Conservation (phyloP, 1,140 invertebrate genomes). For the Diachasma alloeum region DNA sequence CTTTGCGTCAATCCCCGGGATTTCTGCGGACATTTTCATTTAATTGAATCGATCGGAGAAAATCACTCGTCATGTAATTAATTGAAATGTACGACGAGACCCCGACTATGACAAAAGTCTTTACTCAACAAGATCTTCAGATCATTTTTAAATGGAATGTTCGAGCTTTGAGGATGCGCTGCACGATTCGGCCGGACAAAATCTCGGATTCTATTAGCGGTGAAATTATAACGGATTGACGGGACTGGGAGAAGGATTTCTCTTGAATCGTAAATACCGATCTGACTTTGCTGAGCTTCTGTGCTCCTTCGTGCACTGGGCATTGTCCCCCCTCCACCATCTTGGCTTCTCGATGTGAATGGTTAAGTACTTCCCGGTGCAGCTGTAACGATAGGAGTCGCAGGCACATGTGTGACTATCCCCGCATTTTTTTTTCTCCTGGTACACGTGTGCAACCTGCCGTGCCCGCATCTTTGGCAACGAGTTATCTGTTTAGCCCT, state of each 20-base stretch:
- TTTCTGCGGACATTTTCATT: background rate
- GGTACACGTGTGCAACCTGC: constrained; percentile 1
- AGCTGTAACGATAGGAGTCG: constrained; percentile 25
- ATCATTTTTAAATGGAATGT: constrained; percentile 11
- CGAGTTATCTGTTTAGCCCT: background rate
- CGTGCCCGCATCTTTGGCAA: background rate
- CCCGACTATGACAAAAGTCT: background rate
- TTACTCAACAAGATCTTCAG: background rate
- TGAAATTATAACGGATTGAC: constrained; percentile 65
- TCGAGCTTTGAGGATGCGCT: constrained; percentile 44
- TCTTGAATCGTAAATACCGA: constrained; percentile 61
- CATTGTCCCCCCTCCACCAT: constrained; percentile 23
- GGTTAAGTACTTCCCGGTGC: constrained; percentile 59
- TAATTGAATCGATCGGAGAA: background rate
- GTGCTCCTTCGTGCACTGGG: constrained; percentile 12
- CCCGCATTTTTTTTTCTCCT: background rate
- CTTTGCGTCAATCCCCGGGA: background rate
- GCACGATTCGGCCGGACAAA: constrained; percentile 55
- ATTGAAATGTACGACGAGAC: background rate
- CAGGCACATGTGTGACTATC: background rate
- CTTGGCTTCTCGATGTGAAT: constrained; percentile 44
- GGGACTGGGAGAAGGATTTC: constrained; percentile 54
- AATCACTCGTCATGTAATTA: background rate
- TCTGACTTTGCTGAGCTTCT: constrained; percentile 36
- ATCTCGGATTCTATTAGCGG: constrained; percentile 64